These are phyloP conservation scores for Syritta pipiens DNA, from an alignment of 2,888 invertebrate species.

Conservation along the genomic window DNA sequence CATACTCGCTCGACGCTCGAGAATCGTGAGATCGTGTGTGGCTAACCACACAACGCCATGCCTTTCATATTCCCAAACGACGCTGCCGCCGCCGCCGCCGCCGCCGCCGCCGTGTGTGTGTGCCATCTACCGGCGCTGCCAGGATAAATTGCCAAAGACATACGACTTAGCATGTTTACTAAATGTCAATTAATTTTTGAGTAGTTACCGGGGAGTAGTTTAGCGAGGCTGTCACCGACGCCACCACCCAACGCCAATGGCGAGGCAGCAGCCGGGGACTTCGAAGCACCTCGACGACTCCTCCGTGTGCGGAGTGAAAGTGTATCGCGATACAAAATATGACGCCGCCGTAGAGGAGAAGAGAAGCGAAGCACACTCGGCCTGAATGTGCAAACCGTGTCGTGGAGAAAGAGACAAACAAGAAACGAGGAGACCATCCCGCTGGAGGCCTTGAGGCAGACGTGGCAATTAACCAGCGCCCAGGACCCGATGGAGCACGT, in stretches of 20 bases:
- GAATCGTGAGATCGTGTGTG: constrained; percentile 69
- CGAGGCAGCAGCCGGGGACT: not conserved
- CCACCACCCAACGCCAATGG: not conserved
- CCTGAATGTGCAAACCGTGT: constrained; percentile 13
- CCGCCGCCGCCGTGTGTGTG: constrained; percentile 32
- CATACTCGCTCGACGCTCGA: constrained; percentile 14
- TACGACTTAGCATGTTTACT: constrained; percentile 69
- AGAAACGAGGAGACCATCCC: not conserved
- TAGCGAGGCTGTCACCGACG: constrained; percentile 4
- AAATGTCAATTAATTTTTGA: constrained; percentile 70
- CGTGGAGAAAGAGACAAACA: not conserved
- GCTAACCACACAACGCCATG: constrained; percentile 13
- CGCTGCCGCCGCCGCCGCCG: constrained; percentile 38
- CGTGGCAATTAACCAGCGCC: constrained; percentile 51
- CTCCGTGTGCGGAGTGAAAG: constrained; percentile 49
- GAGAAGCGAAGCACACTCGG: not conserved
- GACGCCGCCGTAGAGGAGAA: constrained; percentile 33
- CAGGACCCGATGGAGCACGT: constrained; percentile 32
- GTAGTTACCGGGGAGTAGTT: constrained; percentile 49
- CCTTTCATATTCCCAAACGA: no score
- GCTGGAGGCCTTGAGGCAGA: constrained; percentile 30
- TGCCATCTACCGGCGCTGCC: constrained; percentile 57
- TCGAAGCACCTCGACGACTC: no score
- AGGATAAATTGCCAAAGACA: constrained; percentile 69
- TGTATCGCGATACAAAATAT: constrained; percentile 61